These are phyloP conservation scores for Dugesia japonica DNA, from an alignment of 2,888 invertebrate species.

Conservation along the genomic window DNA sequence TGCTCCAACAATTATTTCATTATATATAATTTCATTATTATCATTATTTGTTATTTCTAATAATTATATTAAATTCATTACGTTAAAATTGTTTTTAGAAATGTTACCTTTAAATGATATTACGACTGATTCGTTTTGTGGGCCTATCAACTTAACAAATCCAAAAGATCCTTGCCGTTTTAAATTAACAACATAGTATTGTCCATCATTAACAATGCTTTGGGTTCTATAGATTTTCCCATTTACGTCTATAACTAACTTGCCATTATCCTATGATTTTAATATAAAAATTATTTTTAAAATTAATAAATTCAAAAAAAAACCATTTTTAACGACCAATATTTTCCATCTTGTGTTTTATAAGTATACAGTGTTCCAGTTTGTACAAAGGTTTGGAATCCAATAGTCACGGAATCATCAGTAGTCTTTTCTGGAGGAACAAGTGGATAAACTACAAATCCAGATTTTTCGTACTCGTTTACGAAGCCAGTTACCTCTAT, in stretches of 20 bases:
- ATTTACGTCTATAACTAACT: background rate
- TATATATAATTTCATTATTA: slow-evolving; percentile 3
- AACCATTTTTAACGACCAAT: slow-evolving; percentile 27
- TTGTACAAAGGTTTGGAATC: slow-evolving; percentile 25
- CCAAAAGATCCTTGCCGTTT: background rate
- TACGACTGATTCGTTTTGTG: background rate
- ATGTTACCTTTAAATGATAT: background rate
- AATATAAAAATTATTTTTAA: background rate
- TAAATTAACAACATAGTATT: background rate
- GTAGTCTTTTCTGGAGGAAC: background rate
- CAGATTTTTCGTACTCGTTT: background rate
- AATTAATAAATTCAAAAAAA: background rate
- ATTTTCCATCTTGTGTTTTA: slow-evolving; percentile 6
- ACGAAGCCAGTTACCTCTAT: background rate
- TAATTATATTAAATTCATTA: too few relatives aligned
- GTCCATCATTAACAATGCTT: background rate
- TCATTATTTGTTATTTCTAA: too few relatives aligned
- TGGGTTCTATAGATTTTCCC: background rate
- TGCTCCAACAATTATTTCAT: slow-evolving; percentile 22
- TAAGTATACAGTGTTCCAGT: slow-evolving; percentile 12
- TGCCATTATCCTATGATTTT: slow-evolving; percentile 1
- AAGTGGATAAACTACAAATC: slow-evolving; percentile 12
- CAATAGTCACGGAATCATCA: slow-evolving; percentile 16
- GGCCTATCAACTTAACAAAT: background rate
- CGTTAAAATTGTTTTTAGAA: too few relatives aligned